phyloP scores from a whole-genome alignment of 2,888 invertebrate species.

The Leptothorax acervorum region DNA sequence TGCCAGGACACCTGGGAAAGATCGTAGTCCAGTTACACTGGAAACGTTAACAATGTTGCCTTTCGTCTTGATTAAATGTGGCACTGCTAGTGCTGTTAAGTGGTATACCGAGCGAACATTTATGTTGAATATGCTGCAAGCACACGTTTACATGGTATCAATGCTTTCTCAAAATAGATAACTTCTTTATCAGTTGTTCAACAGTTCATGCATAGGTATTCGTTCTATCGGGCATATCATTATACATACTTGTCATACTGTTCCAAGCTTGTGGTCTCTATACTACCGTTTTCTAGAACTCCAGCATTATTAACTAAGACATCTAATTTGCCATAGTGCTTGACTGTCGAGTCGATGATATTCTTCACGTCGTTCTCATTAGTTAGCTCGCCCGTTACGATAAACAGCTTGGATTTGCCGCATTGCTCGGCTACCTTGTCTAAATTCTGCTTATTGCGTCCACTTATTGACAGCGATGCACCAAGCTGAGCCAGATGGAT shows the following conservation, averaged over 20 bases:
- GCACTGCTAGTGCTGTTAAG: conserved; percentile 94
- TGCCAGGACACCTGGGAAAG: conserved; percentile 95
- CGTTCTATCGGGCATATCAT: background rate
- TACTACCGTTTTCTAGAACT: conserved; percentile 92
- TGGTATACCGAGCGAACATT: conserved; percentile 95
- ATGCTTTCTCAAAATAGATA: background rate
- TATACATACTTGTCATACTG: conserved; percentile 91
- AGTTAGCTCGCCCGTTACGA: conserved; percentile 90
- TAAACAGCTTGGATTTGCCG: conserved; percentile 86
- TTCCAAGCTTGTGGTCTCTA: conserved; percentile 94
- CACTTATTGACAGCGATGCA: conserved; percentile 91
- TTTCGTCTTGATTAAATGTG: conserved; percentile 93
- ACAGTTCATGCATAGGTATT: background rate
- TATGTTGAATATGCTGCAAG: conserved; percentile 91
- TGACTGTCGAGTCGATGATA: conserved; percentile 90
- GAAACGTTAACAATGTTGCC: conserved; percentile 98
- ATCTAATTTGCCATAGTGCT: conserved; percentile 92
- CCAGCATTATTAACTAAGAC: conserved; percentile 97
- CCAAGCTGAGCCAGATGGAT: conserved; percentile 91
- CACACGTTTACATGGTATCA: conserved; percentile 8
- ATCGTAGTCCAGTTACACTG: conserved; percentile 95
- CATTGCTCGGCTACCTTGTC: conserved; percentile 86
- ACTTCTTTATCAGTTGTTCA: background rate
- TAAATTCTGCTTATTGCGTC: conserved; percentile 90
- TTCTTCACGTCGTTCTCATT: conserved; percentile 91